A percentile compares a stretch with the other conserved stretches of the same genome.
phyloP scores from a whole-genome alignment of 2,113 vertebrate species.

The Poecilia latipinna region DNA sequence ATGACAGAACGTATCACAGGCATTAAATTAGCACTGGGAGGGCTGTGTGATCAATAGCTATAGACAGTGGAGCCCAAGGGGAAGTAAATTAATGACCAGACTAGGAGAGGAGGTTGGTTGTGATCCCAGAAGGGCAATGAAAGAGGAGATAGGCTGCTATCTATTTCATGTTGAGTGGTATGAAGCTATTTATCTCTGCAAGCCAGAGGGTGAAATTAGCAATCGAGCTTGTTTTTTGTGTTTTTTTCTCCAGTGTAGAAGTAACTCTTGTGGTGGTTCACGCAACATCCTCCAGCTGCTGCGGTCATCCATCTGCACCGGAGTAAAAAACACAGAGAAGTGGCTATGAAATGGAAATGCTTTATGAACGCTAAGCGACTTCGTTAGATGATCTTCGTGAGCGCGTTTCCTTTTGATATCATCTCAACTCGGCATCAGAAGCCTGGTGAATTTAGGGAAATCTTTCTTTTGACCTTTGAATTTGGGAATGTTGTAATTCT shows the following conservation, averaged over 20 bases:
- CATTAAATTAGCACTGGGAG: constrained; percentile 78
- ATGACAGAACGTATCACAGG: constrained; percentile 68
- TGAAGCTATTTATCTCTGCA: constrained; percentile 29
- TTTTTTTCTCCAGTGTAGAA: background rate
- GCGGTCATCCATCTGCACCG: constrained; percentile 4
- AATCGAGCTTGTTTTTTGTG: constrained; percentile 8
- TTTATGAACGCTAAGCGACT: background rate
- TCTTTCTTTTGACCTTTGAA: background rate
- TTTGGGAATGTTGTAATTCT: no score
- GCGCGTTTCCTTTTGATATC: background rate
- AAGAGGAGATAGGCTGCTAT: constrained; percentile 33
- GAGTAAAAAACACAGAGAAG: background rate
- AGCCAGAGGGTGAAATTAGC: constrained; percentile 27
- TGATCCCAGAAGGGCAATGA: constrained; percentile 24
- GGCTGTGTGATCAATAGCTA: constrained; percentile 78
- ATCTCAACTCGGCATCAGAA: background rate
- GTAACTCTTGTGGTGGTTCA: constrained; percentile 5
- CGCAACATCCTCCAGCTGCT: constrained; percentile 15
- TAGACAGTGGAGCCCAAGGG: constrained; percentile 69
- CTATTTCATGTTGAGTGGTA: constrained; percentile 35
- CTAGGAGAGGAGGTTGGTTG: constrained; percentile 35
- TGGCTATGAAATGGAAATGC: background rate
- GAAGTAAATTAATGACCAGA: constrained; percentile 70
- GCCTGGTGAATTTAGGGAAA: background rate
- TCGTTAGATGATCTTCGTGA: background rate